These are phyloP conservation scores for Aldabrachelys gigantea DNA, from an alignment of 2,113 vertebrate species.

Conservation along the genomic window DNA sequence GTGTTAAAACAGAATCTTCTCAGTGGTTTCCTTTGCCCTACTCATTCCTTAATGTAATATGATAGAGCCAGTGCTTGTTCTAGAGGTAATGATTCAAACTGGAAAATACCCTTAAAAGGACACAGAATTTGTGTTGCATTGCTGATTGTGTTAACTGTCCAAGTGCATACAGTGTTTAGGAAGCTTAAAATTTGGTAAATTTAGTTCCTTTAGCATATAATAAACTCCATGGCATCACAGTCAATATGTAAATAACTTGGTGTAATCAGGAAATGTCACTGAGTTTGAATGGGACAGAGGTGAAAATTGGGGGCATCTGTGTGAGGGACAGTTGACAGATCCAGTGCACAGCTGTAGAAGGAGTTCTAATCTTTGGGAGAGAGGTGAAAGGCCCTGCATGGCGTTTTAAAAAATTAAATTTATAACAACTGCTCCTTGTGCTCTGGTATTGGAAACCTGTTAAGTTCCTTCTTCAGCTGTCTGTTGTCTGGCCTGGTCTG, in stretches of 20 bases:
- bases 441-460: not conserved
- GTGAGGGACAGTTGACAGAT: not conserved
- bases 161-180: rapidly evolving
- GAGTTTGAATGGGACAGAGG: rapidly evolving
- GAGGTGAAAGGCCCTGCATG: not conserved
- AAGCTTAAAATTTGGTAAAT: not conserved
- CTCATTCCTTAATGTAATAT: rapidly evolving
- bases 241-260: not conserved
- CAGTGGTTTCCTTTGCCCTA: not conserved
- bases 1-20: not conserved
- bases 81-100: not conserved
- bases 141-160: not conserved
- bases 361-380: not conserved
- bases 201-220: not conserved
- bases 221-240: not conserved
- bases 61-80: not conserved
- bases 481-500: not conserved
- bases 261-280: not conserved
- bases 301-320: not conserved
- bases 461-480: not conserved
- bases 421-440: not conserved
- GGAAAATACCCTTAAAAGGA: not conserved
- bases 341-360: not conserved
- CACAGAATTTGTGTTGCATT: not conserved
- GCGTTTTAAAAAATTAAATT: not conserved